Conservation (phyloP, 1,140 invertebrate genomes). For the Polyergus mexicanus region DNA sequence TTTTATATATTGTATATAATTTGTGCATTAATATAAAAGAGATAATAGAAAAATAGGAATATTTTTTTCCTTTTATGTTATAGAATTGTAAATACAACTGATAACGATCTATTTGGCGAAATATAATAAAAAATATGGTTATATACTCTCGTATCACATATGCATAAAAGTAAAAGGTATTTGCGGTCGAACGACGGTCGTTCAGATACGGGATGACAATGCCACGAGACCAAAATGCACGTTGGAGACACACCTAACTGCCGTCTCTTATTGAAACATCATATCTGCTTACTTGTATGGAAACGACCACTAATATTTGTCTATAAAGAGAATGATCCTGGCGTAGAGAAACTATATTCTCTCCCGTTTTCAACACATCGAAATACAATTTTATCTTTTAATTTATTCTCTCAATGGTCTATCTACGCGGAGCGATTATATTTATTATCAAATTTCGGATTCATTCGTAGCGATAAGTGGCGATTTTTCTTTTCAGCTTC, state of each 20-base stretch:
- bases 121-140: slow-evolving; percentile 66
- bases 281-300: slow-evolving; percentile 73
- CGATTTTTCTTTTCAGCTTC: background rate
- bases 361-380: slow-evolving; percentile 45
- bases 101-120: background rate
- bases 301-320: slow-evolving; percentile 75
- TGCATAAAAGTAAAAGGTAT: slow-evolving; percentile 68
- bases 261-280: slow-evolving; percentile 83
- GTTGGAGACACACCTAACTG: slow-evolving; percentile 79
- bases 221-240: slow-evolving; percentile 78
- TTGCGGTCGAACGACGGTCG: slow-evolving; percentile 69
- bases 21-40: background rate
- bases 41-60: background rate
- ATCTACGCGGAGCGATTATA: background rate
- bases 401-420: slow-evolving; percentile 21
- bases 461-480: background rate
- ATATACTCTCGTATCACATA: slow-evolving; percentile 57
- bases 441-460: background rate
- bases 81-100: slow-evolving; percentile 9
- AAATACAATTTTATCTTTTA: slow-evolving; percentile 58
- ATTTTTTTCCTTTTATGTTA: background rate
- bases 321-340: slow-evolving; percentile 77
- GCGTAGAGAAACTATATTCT: slow-evolving; percentile 16
- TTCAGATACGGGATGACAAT: slow-evolving; percentile 80
- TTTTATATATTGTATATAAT: background rate